phyloP scores from a whole-genome alignment of 2,888 invertebrate genomes.

The Scaptomyza polygonia region DNA sequence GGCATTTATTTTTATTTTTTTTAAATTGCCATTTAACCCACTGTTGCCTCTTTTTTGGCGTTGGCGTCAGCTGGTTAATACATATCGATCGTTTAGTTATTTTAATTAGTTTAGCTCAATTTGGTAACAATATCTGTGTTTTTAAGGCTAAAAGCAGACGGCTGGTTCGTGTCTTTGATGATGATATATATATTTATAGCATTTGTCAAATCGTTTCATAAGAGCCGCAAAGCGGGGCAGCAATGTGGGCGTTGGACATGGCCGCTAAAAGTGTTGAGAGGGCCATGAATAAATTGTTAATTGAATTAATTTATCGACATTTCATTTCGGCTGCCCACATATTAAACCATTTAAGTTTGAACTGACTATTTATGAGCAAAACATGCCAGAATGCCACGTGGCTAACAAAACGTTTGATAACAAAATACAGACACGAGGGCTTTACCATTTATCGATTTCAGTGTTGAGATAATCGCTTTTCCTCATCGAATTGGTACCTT shows the following conservation, averaged over 20 bases:
- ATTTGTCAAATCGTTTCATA: constrained; percentile 60
- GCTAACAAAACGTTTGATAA: constrained; percentile 30
- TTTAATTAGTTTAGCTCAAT: constrained; percentile 70
- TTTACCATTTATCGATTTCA: background rate
- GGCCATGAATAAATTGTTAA: constrained; percentile 73
- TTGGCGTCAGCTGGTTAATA: constrained; percentile 45
- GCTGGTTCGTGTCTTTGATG: constrained; percentile 55
- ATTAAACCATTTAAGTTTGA: constrained; percentile 18
- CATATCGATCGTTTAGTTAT: constrained; percentile 72
- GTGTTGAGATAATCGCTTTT: no score
- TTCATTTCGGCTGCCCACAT: constrained; percentile 56
- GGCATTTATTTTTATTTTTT: constrained; percentile 47
- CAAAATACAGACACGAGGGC: no score
- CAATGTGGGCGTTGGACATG: constrained; percentile 70
- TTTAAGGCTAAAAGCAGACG: constrained; percentile 12
- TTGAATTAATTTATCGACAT: constrained; percentile 63
- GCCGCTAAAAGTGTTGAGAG: constrained; percentile 71
- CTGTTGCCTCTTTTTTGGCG: constrained; percentile 40
- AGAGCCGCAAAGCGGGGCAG: constrained; percentile 35
- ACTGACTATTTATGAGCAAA: constrained; percentile 56
- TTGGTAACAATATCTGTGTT: constrained; percentile 11
- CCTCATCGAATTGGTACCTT: background rate
- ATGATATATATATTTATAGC: constrained; percentile 68
- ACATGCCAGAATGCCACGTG: constrained; percentile 59
- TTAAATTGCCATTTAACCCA: constrained; percentile 64